Evolutionary conservation across 1,140 invertebrate genomes (phyloP).

Genomic region (Carposina sasakii): DNA sequence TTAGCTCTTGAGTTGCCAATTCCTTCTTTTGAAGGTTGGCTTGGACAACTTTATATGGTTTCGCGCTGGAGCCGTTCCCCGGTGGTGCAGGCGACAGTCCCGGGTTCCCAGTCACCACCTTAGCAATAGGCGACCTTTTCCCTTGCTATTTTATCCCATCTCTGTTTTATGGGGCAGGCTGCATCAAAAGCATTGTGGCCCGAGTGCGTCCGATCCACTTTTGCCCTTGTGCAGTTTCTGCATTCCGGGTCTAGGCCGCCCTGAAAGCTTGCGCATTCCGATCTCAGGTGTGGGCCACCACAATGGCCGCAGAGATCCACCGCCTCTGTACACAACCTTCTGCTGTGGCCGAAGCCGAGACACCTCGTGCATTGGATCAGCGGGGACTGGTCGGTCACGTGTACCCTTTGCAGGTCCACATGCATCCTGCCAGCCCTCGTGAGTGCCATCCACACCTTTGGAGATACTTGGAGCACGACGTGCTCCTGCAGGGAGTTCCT

Average conservation of each 20-base stretch:
- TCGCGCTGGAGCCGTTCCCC: no score
- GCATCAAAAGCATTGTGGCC: neutral
- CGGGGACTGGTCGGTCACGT: neutral
- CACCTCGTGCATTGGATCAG: no score
- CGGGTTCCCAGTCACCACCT: neutral
- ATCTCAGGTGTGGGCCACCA: neutral
- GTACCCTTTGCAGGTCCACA: neutral
- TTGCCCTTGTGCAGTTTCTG: neutral
- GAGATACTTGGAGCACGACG: neutral
- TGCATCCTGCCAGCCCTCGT: neutral
- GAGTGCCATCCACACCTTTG: neutral
- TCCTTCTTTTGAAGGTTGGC: neutral
- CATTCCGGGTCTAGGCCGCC: neutral
- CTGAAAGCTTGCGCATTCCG: neutral
- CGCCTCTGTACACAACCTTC: neutral
- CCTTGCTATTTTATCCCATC: neutral
- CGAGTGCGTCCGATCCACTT: neutral
- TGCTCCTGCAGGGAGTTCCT: neutral
- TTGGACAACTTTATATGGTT: neutral
- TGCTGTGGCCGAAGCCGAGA: no score
- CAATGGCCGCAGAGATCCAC: neutral
- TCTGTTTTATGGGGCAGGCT: neutral
- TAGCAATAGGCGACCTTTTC: neutral
- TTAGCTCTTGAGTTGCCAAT: neutral
- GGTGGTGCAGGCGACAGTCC: no score